Conservation (phyloP, 2,113 vertebrate species). For the Cariama cristata region DNA sequence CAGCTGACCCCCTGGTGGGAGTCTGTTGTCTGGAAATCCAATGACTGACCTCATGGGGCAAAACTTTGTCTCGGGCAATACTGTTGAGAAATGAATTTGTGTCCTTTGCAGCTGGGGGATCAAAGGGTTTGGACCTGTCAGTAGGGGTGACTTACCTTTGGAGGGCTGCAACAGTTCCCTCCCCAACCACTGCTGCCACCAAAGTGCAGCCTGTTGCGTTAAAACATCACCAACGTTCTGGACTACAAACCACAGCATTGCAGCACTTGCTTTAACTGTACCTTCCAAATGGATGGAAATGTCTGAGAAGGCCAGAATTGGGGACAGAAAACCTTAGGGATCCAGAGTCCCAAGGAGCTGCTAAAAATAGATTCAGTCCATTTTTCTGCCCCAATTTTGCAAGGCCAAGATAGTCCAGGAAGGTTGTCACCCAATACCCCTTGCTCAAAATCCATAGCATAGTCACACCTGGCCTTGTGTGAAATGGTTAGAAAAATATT, state of each 20-base stretch:
- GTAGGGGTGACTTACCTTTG: not conserved
- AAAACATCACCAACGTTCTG: accelerated
- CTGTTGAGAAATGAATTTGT: not conserved
- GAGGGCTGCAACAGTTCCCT: not conserved
- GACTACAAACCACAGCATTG: not conserved
- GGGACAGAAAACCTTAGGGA: not conserved
- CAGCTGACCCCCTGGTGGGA: constrained; percentile 12
- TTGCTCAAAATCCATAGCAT: not conserved
- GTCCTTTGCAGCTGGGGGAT: not conserved
- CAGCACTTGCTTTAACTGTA: not conserved
- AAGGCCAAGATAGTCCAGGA: not conserved
- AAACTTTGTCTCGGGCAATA: not conserved
- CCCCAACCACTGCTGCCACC: accelerated
- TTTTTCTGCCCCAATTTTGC: not conserved
- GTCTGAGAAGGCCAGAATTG: not conserved
- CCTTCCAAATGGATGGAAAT: not conserved
- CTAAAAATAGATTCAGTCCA: not conserved
- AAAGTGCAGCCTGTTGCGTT: not conserved
- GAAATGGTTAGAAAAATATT: not conserved
- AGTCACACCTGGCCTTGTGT: not conserved
- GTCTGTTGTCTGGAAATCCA: not conserved
- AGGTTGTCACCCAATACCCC: not conserved
- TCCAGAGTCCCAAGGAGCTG: not conserved
- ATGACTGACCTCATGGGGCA: not conserved
- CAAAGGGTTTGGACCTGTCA: not conserved